Conservation (phyloP, 2,113 vertebrate genomes). For the Oreotragus oreotragus region DNA sequence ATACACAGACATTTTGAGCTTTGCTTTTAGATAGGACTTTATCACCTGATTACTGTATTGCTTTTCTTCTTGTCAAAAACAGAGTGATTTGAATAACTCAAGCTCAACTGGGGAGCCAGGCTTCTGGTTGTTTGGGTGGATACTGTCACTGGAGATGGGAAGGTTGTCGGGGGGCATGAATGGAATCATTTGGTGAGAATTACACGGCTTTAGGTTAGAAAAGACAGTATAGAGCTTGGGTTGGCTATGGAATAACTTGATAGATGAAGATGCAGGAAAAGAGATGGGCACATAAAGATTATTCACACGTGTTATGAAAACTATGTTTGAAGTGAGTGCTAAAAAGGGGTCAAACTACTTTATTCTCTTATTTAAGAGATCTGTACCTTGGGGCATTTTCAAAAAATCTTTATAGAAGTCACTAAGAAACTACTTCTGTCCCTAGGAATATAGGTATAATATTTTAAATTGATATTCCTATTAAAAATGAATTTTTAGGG, state of each 20-base stretch:
- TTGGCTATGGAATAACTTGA: background rate
- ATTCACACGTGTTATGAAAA: background rate
- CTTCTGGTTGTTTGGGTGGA: background rate
- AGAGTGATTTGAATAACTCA: background rate
- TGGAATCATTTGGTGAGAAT: background rate
- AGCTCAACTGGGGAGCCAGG: background rate
- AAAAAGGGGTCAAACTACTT: background rate
- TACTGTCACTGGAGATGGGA: background rate
- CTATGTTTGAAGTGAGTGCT: background rate
- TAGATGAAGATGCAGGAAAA: background rate
- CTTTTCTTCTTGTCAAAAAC: conserved; percentile 6
- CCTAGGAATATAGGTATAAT: background rate
- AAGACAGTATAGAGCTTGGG: background rate
- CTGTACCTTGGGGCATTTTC: background rate
- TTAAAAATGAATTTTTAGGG: background rate
- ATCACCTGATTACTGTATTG: background rate
- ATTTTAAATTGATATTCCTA: background rate
- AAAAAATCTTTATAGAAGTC: background rate
- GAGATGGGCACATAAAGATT: background rate
- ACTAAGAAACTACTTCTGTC: background rate
- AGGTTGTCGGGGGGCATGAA: background rate
- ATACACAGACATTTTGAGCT: background rate
- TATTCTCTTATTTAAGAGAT: background rate
- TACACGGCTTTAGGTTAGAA: background rate
- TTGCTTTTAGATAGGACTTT: background rate